These are phyloP conservation scores for Phrynocephalus forsythii DNA, from an alignment of 2,797 vertebrate species.

Conservation along the genomic window DNA sequence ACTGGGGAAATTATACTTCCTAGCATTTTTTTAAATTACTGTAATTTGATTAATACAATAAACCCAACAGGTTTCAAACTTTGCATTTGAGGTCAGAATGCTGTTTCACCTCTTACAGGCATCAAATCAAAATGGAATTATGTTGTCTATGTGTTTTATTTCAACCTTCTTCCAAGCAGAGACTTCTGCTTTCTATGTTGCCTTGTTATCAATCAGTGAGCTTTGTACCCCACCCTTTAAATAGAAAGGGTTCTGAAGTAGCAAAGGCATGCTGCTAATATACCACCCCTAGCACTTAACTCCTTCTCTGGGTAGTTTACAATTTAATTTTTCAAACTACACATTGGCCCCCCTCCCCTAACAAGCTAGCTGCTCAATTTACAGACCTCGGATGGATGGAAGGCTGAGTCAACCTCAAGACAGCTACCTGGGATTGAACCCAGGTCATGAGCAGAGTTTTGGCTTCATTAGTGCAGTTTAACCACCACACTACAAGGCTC, in stretches of 20 bases:
- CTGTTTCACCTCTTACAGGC: constrained; percentile 62
- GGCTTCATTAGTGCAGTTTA: no score
- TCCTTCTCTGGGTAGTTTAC: no score
- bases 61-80: constrained; percentile 53
- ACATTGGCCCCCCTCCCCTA: no score
- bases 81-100: constrained; percentile 66
- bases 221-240: not conserved
- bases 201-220: not conserved
- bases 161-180: not conserved
- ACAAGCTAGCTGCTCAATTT: no score
- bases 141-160: constrained; percentile 18
- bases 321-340: no score
- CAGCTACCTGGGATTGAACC: no score
- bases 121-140: constrained; percentile 62
- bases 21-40: constrained; percentile 21
- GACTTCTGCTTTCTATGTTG: not conserved
- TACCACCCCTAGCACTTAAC: no score
- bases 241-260: not conserved
- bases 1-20: constrained; percentile 62
- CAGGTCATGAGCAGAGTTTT: no score
- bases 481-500: no score
- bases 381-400: no score
- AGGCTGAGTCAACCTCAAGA: no score
- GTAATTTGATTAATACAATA: constrained; percentile 59
- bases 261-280: not conserved